Evolutionary conservation across 2,113 vertebrate genomes (phyloP), one percentile per base, ranked within the genome.

Genomic region (Smithornis capensis): DNA sequence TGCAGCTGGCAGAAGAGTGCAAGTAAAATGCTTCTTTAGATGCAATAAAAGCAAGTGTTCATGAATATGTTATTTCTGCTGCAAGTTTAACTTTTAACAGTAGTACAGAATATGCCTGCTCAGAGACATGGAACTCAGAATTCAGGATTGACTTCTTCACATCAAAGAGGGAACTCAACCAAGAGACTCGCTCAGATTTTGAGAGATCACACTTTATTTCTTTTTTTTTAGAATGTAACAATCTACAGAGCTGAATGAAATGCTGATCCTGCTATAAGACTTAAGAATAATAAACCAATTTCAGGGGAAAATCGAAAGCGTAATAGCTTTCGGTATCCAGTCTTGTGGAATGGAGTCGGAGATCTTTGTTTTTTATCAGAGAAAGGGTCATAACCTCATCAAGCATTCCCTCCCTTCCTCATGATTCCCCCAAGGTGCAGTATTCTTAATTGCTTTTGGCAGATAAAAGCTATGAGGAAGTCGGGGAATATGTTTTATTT

Each of bases 381-480:
- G 55, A 71, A 79, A 50, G 40, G 31, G 68, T 87, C 83, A 59
- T 92, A 87, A 88, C 85, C 82, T 87, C 38, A 21, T 70, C 67
- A 85, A 89, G 52, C 50, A 76, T 94, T 91, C 94, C 87, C 63
- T 95, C 90, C 91, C 81, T 94, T 96, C 83, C 92, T 96, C 83
- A 81, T 83, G 76, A 45, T 68, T 90, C 79, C 80, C 59, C 44
- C 78, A 94, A 93, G 85, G 71, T 95, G 40, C 90, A 77, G 85
- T 81, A 52, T 24, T 40, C 63, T 83, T 96, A 95, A 96, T 94
- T 93, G 86, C 83, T 87, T 89, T 90, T 96, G 95, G 83, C 95
- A 94, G 57, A 96, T 88, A 69, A 93, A 95, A 92, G 53, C 89
- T 94, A 83, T 94, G 86, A 95, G 87, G 94, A 94, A 94, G 92